Percentiles rank a stretch among this genome's conserved stretches.
These are phyloP conservation scores for Hesperophylax magnus DNA, from an alignment of 1,140 invertebrate species.

Conservation along the genomic window DNA sequence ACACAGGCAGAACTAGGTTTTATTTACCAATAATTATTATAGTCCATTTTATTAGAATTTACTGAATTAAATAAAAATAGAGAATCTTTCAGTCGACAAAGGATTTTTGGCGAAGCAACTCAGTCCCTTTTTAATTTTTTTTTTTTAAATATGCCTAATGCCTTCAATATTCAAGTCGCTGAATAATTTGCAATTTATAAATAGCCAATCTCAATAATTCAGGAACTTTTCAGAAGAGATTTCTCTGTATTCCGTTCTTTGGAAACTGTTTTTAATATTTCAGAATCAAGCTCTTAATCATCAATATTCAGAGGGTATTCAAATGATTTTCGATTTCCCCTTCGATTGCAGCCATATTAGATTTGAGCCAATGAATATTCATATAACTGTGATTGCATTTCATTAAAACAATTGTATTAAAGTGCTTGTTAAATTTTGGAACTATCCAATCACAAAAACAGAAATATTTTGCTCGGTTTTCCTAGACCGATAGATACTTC, in stretches of 20 bases:
- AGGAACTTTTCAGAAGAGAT: background rate
- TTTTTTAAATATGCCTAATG: background rate
- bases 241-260: background rate
- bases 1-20: no score
- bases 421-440: conserved; percentile 26
- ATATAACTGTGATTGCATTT: conserved; percentile 53
- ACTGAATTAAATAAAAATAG: no score
- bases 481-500: no score
- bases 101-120: no score
- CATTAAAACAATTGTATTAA: conserved; percentile 45
- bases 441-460: conserved; percentile 11
- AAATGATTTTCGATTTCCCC: conserved; percentile 47
- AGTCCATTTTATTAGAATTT: no score
- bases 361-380: conserved; percentile 49
- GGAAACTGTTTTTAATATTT: conserved; percentile 30
- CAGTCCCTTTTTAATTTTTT: no score
- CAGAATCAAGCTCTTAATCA: conserved; percentile 43
- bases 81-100: no score
- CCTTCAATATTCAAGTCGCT: no score
- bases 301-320: conserved; percentile 55
- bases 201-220: no score
- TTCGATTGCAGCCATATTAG: conserved; percentile 40
- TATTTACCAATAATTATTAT: no score
- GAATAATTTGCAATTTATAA: no score
- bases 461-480: background rate